Evolutionary conservation across 1,140 invertebrate genomes (phyloP).

Genomic region (Pseudoatta argentina): DNA sequence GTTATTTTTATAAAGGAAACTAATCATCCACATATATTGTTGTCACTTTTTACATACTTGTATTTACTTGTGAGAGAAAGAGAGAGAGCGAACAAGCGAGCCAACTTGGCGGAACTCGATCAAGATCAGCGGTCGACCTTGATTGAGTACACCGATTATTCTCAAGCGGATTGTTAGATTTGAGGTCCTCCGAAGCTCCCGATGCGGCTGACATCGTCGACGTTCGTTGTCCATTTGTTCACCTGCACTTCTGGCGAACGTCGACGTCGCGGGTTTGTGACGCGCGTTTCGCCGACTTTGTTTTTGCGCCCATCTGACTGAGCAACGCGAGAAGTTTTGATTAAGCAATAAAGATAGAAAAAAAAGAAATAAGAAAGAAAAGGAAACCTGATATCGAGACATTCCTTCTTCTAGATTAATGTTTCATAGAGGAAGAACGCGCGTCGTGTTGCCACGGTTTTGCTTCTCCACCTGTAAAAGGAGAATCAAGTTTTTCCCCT

Average conservation of each 20-base stretch:
- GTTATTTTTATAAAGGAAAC: too few relatives aligned
- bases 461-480: neutral
- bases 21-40: too few relatives aligned
- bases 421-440: neutral
- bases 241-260: neutral
- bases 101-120: neutral
- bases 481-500: neutral
- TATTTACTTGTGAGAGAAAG: neutral
- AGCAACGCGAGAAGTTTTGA: neutral
- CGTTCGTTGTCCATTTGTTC: too few relatives aligned
- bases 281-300: neutral
- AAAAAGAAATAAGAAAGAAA: neutral
- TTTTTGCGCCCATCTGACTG: neutral
- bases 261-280: neutral
- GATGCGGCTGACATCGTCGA: neutral
- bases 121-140: conserved; percentile 52
- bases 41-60: too few relatives aligned
- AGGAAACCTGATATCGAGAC: neutral
- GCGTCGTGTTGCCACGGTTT: neutral
- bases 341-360: neutral
- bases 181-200: neutral
- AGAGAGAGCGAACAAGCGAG: neutral
- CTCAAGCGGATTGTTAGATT: conserved; percentile 1
- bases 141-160: conserved; percentile 35
- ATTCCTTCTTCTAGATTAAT: conserved; percentile 32